Evolutionary conservation across 2,113 vertebrate genomes (phyloP).

Genomic region (Nothobranchius kuhntae): DNA sequence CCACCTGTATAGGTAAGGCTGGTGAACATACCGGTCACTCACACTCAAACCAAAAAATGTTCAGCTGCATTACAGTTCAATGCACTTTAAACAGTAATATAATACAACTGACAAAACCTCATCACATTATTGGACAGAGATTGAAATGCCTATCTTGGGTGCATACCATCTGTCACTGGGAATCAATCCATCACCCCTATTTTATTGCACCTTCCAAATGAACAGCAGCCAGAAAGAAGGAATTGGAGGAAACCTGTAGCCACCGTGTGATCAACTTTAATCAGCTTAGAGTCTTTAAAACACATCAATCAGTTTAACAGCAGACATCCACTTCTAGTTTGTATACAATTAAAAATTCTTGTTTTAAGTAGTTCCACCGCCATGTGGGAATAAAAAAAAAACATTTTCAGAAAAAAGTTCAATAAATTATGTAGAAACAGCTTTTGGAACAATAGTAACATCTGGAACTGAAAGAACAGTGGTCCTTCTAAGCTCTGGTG

Average conservation of each 20-base stretch:
- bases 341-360: too few relatives aligned
- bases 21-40: background rate
- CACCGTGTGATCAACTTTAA: slow-evolving; percentile 43
- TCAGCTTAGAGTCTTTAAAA: too few relatives aligned
- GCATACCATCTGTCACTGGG: slow-evolving; percentile 56
- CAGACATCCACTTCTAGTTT: too few relatives aligned
- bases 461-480: too few relatives aligned
- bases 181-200: slow-evolving; percentile 54
- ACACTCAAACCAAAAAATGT: background rate
- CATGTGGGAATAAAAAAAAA: too few relatives aligned
- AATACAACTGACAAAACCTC: slow-evolving; percentile 1
- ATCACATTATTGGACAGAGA: slow-evolving; percentile 45
- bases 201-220: slow-evolving; percentile 30
- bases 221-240: slow-evolving; percentile 46
- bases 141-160: slow-evolving; percentile 43
- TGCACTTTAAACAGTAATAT: slow-evolving; percentile 3
- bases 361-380: too few relatives aligned
- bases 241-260: slow-evolving; percentile 21
- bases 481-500: too few relatives aligned
- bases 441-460: too few relatives aligned
- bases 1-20: slow-evolving; percentile 45
- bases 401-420: too few relatives aligned
- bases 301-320: too few relatives aligned
- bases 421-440: too few relatives aligned
- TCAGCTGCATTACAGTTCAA: slow-evolving; percentile 21